Percentiles rank a stretch among this genome's conserved stretches.
phyloP scores from a whole-genome alignment of 2,113 vertebrate species.

The Forbesichthys papilliferus region DNA sequence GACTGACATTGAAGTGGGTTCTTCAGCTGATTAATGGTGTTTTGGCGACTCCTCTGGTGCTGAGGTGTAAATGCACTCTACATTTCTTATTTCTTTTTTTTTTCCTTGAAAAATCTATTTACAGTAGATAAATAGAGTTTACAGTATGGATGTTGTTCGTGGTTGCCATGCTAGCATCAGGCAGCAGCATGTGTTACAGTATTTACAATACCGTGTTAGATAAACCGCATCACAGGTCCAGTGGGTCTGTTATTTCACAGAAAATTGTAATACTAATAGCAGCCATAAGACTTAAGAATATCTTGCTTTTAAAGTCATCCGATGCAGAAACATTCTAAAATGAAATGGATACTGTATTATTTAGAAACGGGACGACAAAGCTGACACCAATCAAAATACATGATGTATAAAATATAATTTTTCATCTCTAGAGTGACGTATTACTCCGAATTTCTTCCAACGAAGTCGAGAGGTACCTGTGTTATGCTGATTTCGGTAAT shows the following conservation, averaged over 20 bases:
- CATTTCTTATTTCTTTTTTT: not conserved
- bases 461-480: slow-evolving; percentile 85
- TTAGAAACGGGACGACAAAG: not conserved
- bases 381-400: not conserved
- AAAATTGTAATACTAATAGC: not conserved
- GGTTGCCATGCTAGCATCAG: too few relatives aligned
- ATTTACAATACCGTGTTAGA: too few relatives aligned
- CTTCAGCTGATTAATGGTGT: too few relatives aligned
- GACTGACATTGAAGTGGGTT: not conserved
- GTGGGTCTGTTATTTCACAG: not conserved
- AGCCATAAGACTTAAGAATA: not conserved
- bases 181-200: too few relatives aligned
- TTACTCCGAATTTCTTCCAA: slow-evolving; percentile 91
- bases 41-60: too few relatives aligned
- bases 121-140: too few relatives aligned
- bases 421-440: slow-evolving; percentile 81
- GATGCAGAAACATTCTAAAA: not conserved
- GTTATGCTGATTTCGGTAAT: slow-evolving; percentile 87
- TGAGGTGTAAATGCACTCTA: not conserved
- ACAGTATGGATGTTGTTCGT: too few relatives aligned
- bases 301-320: not conserved
- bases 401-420: not conserved
- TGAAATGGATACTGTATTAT: not conserved
- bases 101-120: not conserved
- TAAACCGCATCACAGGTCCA: too few relatives aligned